Evolutionary conservation across 1,140 invertebrate genomes (phyloP).

Genomic region (Drosophila ohnishii): DNA sequence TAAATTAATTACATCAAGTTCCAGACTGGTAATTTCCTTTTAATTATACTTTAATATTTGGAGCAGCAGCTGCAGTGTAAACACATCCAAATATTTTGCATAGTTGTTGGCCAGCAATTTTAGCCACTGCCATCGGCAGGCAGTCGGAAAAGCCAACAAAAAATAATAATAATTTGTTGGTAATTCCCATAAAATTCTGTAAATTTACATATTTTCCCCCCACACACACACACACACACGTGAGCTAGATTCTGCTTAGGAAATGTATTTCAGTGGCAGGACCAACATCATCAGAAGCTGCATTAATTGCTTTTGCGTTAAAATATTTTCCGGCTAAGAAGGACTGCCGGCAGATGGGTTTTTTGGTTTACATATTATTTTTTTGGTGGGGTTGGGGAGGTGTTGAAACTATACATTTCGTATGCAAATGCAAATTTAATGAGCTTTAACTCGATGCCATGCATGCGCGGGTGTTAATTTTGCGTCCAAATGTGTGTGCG

Average conservation of each 20-base stretch:
- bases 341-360: neutral
- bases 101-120: constrained; percentile 62
- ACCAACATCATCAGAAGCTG: constrained; percentile 33
- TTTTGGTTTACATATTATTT: neutral
- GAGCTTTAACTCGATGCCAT: constrained; percentile 66
- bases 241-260: neutral
- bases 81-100: constrained; percentile 49
- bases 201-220: constrained; percentile 45
- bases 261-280: constrained; percentile 45
- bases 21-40: constrained; percentile 42
- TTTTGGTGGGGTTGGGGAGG: constrained; percentile 6
- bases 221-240: constrained; percentile 11
- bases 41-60: constrained; percentile 75
- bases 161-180: constrained; percentile 54
- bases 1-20: constrained; percentile 14
- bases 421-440: constrained; percentile 79
- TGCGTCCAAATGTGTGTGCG: constrained; percentile 20
- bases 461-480: constrained; percentile 53
- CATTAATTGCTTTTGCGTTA: constrained; percentile 70
- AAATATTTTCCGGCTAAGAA: constrained; percentile 29
- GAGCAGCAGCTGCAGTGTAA: constrained; percentile 40
- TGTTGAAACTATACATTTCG: constrained; percentile 71
- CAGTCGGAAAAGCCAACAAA: constrained; percentile 33
- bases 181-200: constrained; percentile 56
- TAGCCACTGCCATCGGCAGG: constrained; percentile 35